These are phyloP conservation scores for Petaurus breviceps DNA, from an alignment of 2,113 vertebrate species.

Conservation along the genomic window DNA sequence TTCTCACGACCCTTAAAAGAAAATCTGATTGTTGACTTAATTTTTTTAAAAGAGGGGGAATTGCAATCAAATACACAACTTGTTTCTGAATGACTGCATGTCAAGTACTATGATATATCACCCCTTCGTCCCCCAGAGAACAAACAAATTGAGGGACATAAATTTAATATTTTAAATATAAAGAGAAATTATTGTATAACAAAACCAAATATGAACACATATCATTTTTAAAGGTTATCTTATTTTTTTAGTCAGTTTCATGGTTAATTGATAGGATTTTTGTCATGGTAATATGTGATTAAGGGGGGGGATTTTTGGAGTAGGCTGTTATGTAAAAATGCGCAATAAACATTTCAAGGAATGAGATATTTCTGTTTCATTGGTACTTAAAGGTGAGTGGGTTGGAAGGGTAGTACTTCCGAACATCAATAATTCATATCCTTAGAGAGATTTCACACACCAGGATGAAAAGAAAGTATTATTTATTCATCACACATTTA, in stretches of 20 bases:
- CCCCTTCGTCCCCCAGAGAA: neutral
- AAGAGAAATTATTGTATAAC: slow-evolving; percentile 4
- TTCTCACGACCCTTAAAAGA: neutral
- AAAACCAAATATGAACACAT: neutral
- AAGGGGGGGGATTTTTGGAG: neutral
- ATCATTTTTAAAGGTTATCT: neutral
- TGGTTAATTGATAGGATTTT: neutral
- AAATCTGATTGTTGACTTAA: neutral
- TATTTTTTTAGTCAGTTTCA: neutral
- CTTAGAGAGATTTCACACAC: neutral
- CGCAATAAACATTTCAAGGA: slow-evolving; percentile 46
- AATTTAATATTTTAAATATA: neutral
- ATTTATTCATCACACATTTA: neutral
- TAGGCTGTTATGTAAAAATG: neutral
- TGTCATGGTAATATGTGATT: neutral
- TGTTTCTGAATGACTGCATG: neutral
- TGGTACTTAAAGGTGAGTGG: neutral
- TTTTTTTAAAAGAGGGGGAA: too few relatives aligned
- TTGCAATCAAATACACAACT: neutral
- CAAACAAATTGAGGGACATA: neutral
- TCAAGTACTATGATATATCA: neutral
- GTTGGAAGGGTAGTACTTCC: neutral
- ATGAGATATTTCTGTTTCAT: slow-evolving; percentile 55
- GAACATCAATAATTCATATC: neutral
- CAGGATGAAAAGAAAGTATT: slow-evolving; percentile 16